Evolutionary conservation across 2,888 invertebrate genomes (phyloP), one percentile per base, ranked within the genome.

Genomic region (Lycophotia porphyrea): DNA sequence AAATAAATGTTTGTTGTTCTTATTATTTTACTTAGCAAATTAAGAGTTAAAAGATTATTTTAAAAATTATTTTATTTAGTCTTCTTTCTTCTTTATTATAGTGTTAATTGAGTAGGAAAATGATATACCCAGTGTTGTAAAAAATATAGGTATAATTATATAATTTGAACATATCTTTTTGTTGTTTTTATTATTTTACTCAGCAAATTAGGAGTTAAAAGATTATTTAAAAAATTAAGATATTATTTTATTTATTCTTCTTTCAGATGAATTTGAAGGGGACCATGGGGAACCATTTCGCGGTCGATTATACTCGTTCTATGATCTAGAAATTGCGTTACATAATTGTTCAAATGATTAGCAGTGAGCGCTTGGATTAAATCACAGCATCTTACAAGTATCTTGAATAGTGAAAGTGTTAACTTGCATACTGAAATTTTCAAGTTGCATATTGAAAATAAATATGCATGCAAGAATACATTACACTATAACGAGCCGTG

Each of bases 321-420:
- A 94, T 84, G 96, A 96, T 84, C 87, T 96, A 76, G 95, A 96
- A 82, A 90, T 96, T 72, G 95, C 95, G 9, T 86, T 96, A 44
- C 96, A 96, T 80, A 88, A 96, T 75, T 95, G 94, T 87, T 96
- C 96, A 39, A 96, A 94, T 78, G 96, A 96, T 82, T 96, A 90
- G 81, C 58, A 60, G 5, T 81, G 66, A 79, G 61, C 24, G 42
- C 64, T 75, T 79, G 66, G 63, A 55, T 55, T 65, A 49, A 74
- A 63, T 31, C 4, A 4, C 9, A 31, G 68, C 36, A 58, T 49
- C 11, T 44, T 63, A 31, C 61, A 34, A 47, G 71, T 58, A 58
- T 42, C 49, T 78, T 64, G 71, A 34, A 34, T 44, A 9, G 0
- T 36, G 7, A 34, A 71, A 49, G 39, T 74, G 15, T 44, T 52